Evolutionary conservation across 1,140 invertebrate species (phyloP), one percentile per base, ranked within the genome.

Genomic region (Anadara kagoshimensis): DNA sequence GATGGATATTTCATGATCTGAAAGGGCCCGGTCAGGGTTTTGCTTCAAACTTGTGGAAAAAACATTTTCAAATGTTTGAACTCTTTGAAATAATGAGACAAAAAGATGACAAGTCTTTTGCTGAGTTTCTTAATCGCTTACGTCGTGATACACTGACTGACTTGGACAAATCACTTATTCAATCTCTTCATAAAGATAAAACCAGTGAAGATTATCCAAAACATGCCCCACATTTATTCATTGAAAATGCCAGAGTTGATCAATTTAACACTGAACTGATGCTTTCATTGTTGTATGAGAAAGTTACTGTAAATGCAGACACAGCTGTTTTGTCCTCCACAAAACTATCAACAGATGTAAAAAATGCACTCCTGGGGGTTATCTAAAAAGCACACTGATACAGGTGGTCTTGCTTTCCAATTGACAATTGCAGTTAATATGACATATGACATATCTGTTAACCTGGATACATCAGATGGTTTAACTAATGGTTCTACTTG

Each of bases 1-100:
- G 18, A 26, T 82, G 61, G 68, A 72, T 82, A 51, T 80, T 80
- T 63, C 14, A 73, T 18, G 63, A 78, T 56, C 10, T 68, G 10
- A 54, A 61, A 7, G 24, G 68, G 26, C 57, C 43, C 7, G 66
- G 59, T 72, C 45, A 41, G 22, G 43, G 53, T 24, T 56, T 82
- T 61, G 78, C 73, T 45, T 56, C 70, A 26, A 78, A 76, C 29
- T 26, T 80, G 16, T 82, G 78, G 78, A 56, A 72, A 45, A 61
- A 78, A 1, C 10, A 58, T 22, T 78, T 82, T 73, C 2, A 22
- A 22, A 71, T 82, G 70, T 75, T 49, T 69, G 75, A 82, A 49
- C 41, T 82, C 10, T 68, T 14, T 63, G 51, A 76, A 22, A 80
- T 82, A 54, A 82, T 80, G 78, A 65, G 78, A 76, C 75, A 80